A percentile compares a stretch with the other conserved stretches of the same genome.
phyloP scores from a whole-genome alignment of 2,888 invertebrate genomes.

The Philereme transversata region DNA sequence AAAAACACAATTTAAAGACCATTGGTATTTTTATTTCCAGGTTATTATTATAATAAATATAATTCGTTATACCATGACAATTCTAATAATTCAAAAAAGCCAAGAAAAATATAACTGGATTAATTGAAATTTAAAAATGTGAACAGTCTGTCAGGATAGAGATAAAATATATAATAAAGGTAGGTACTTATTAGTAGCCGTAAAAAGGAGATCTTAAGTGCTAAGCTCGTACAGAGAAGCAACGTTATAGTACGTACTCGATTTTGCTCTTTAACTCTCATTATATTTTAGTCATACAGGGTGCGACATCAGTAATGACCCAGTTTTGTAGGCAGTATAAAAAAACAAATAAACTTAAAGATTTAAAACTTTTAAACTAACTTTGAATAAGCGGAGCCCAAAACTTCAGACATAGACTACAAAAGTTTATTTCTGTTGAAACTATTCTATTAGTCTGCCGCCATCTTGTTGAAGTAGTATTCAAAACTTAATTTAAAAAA shows the following conservation, averaged over 20 bases:
- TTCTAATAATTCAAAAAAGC: conserved; percentile 30
- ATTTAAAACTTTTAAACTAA: no score
- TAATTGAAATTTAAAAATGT: conserved; percentile 30
- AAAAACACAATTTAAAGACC: conserved; percentile 31
- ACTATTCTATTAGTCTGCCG: no score
- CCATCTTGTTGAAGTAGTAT: no score
- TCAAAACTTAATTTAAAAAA: no score
- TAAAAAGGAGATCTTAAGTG: conserved; percentile 10
- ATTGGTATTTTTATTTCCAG: conserved; percentile 38
- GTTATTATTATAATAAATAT: conserved; percentile 36
- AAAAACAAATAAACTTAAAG: no score
- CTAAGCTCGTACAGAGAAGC: conserved; percentile 3
- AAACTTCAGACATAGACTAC: no score
- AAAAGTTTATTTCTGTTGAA: no score
- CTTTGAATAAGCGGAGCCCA: no score
- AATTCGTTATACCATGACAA: conserved; percentile 31
- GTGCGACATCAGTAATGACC: no score
- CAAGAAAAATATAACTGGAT: conserved; percentile 27
- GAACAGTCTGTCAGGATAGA: conserved; percentile 29
- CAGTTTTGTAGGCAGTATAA: no score
- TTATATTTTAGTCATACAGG: no score
- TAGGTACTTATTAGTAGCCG: conserved; percentile 5
- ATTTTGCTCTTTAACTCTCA: background rate
- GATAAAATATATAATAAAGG: conserved; percentile 18
- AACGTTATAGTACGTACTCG: background rate